Percentiles rank a stretch among this genome's conserved stretches.
These are phyloP conservation scores for Metalampra italica DNA, from an alignment of 2,888 invertebrate species.

Conservation along the genomic window DNA sequence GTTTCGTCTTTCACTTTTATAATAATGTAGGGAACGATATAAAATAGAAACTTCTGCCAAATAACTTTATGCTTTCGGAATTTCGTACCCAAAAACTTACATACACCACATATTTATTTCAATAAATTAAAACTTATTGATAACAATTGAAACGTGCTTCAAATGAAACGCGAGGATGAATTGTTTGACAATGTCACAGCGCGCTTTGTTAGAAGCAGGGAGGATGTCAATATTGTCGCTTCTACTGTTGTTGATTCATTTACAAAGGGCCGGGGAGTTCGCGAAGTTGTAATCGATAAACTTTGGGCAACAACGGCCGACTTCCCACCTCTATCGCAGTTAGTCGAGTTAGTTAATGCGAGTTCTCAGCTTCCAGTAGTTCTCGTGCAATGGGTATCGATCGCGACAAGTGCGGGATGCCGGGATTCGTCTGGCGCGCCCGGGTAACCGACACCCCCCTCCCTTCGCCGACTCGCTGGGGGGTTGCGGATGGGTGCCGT, in stretches of 20 bases:
- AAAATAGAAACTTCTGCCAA: too few relatives aligned
- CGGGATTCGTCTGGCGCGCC: constrained; percentile 70
- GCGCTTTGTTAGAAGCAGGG: constrained; percentile 9
- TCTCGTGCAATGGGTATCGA: constrained; percentile 68
- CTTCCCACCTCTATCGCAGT: constrained; percentile 60
- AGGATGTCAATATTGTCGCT: constrained; percentile 26
- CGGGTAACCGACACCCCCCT: constrained; percentile 44
- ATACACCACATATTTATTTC: too few relatives aligned
- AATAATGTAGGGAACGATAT: too few relatives aligned
- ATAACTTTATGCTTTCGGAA: too few relatives aligned
- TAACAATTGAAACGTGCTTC: too few relatives aligned
- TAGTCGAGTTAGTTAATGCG: constrained; percentile 63
- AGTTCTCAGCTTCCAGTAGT: constrained; percentile 41
- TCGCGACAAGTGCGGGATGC: constrained; percentile 67
- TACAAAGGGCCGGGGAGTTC: constrained; percentile 49
- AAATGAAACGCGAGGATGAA: too few relatives aligned
- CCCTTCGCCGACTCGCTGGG: constrained; percentile 3
- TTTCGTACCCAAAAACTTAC: too few relatives aligned
- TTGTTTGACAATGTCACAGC: constrained; percentile 8
- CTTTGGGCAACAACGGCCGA: constrained; percentile 72
- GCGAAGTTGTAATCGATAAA: constrained; percentile 66
- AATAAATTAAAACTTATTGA: too few relatives aligned
- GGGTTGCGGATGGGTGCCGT: constrained; percentile 17
- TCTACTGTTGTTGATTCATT: constrained; percentile 51
- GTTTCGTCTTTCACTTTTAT: too few relatives aligned